Evolutionary conservation across 2,797 vertebrate species (phyloP).

Genomic region (Strix occidentalis): DNA sequence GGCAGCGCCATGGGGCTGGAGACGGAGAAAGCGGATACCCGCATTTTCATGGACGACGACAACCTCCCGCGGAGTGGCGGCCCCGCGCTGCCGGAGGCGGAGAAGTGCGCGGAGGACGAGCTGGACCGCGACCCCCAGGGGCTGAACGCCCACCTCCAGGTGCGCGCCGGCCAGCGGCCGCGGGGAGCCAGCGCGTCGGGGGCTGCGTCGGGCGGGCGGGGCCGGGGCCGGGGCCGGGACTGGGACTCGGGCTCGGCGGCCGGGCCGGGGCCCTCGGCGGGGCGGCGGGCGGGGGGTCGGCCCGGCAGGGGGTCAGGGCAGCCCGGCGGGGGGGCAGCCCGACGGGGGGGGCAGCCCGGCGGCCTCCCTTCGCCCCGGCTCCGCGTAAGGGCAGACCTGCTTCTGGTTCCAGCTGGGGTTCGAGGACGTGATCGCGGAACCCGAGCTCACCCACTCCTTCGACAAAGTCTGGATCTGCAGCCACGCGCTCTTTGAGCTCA

Average conservation of each 20-base stretch:
- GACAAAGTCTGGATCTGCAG: slow-evolving; percentile 94
- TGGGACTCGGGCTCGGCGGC: too few relatives aligned
- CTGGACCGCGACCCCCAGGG: slow-evolving; percentile 81
- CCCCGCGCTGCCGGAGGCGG: slow-evolving; percentile 66
- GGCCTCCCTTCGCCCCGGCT: not conserved
- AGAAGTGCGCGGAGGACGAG: slow-evolving; percentile 56
- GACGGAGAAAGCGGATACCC: slow-evolving; percentile 84
- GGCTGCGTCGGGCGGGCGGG: not conserved
- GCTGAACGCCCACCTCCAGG: slow-evolving; percentile 88
- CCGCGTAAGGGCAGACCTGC: not conserved
- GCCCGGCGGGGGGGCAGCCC: too few relatives aligned
- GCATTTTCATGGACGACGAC: slow-evolving; percentile 82
- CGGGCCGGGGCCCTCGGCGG: not conserved
- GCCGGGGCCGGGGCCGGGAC: too few relatives aligned
- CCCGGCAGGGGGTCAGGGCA: too few relatives aligned
- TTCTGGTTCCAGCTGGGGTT: slow-evolving; percentile 83
- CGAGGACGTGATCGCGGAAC: slow-evolving; percentile 93
- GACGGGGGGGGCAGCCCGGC: too few relatives aligned
- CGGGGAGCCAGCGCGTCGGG: too few relatives aligned
- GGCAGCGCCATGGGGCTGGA: slow-evolving; percentile 85
- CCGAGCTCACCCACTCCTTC: slow-evolving; percentile 85
- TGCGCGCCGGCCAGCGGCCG: slow-evolving; percentile 15
- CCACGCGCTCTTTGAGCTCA: slow-evolving; percentile 89
- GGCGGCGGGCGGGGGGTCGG: not conserved
- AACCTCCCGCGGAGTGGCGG: slow-evolving; percentile 62